phyloP scores from a whole-genome alignment of 2,888 invertebrate genomes.

The Blastobasis lacticolella region DNA sequence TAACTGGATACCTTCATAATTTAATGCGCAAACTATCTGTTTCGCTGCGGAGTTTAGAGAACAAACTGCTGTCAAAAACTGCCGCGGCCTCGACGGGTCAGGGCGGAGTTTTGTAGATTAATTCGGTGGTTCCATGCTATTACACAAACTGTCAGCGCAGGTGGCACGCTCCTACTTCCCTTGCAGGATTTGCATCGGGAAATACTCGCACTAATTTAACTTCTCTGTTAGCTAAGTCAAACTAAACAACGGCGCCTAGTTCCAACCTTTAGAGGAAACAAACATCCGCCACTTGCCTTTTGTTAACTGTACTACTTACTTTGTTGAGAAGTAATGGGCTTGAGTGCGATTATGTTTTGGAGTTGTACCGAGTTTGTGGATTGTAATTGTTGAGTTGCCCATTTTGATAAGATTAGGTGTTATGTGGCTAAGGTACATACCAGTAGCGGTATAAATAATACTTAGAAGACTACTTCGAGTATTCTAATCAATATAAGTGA shows the following conservation, averaged over 20 bases:
- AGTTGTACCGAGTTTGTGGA: too few relatives aligned
- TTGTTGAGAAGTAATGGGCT: too few relatives aligned
- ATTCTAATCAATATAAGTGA: too few relatives aligned
- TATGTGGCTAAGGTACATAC: too few relatives aligned
- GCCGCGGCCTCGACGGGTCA: constrained; percentile 38
- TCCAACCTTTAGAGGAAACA: not conserved
- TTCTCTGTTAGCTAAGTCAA: constrained; percentile 53
- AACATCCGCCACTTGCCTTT: constrained; percentile 1
- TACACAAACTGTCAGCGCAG: constrained; percentile 68
- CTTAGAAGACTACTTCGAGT: too few relatives aligned
- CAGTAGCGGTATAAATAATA: too few relatives aligned
- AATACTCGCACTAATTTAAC: constrained; percentile 65
- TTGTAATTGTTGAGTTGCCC: too few relatives aligned
- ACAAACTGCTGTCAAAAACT: constrained; percentile 40
- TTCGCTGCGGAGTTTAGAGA: constrained; percentile 10
- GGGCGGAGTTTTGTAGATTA: constrained; percentile 67
- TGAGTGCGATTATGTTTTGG: too few relatives aligned
- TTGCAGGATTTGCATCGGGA: constrained; percentile 59
- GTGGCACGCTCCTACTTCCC: constrained; percentile 48
- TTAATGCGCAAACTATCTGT: constrained; percentile 23
- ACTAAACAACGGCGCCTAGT: constrained; percentile 38
- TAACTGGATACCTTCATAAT: too few relatives aligned
- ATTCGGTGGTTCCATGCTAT: constrained; percentile 67
- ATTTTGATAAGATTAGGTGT: too few relatives aligned
- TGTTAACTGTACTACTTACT: not conserved